phyloP scores from a whole-genome alignment of 2,797 vertebrate species.

The Anisognathus igniventris region DNA sequence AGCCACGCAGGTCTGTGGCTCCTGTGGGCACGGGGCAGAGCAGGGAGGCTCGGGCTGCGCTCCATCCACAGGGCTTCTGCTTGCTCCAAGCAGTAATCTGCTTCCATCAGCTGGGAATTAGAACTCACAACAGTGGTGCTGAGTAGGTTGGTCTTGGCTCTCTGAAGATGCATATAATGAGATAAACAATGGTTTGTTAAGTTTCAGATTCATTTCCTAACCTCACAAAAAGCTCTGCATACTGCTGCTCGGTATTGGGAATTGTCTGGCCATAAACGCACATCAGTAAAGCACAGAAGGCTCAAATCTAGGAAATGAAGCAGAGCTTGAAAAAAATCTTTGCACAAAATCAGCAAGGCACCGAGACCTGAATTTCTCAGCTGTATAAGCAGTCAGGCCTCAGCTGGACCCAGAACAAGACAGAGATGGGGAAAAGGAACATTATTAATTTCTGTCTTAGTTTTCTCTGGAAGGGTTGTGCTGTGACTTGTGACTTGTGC shows the following conservation, averaged over 20 bases:
- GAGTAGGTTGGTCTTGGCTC: not conserved
- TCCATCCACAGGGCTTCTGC: not conserved
- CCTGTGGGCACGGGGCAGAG: not conserved
- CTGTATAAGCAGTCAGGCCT: not conserved
- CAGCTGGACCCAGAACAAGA: not conserved
- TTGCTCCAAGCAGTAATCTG: not conserved
- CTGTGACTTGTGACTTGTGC: not conserved
- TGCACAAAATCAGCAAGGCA: not conserved
- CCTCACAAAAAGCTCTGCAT: not conserved
- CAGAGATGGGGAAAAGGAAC: not conserved
- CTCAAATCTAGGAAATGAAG: not conserved
- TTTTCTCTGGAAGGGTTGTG: not conserved
- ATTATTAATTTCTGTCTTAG: not conserved
- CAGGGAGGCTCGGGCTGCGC: not conserved
- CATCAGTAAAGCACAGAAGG: not conserved
- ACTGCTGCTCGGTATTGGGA: not conserved
- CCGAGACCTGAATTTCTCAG: not conserved
- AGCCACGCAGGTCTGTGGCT: not conserved
- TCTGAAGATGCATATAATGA: not conserved
- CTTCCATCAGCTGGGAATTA: not conserved
- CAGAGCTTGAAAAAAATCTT: not conserved
- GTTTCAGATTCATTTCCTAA: conserved; percentile 31
- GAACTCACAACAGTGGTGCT: not conserved
- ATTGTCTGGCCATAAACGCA: not conserved
- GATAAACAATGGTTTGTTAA: conserved; percentile 40